These are phyloP conservation scores for Nemopilema nomurai DNA, from an alignment of 30 jellyfish, hydroid and myxozoan species.

Conservation along the genomic window DNA sequence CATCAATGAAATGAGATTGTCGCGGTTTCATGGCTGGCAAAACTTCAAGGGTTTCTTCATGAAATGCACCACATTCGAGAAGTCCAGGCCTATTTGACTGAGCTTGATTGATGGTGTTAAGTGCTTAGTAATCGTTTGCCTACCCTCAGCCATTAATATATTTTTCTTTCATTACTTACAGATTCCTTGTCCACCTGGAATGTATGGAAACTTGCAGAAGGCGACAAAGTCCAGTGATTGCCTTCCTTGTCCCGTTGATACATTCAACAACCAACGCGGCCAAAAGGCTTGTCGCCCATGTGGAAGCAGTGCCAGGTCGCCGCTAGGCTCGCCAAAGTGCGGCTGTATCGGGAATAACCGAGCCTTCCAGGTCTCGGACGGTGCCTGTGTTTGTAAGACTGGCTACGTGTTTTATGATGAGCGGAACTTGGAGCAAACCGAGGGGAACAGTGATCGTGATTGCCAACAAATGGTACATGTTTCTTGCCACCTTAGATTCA, in stretches of 20 bases:
- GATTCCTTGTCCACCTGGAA: slow-evolving; percentile 96
- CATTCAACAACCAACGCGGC: slow-evolving; percentile 83
- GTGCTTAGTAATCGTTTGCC: no score
- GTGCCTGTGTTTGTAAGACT: slow-evolving; percentile 87
- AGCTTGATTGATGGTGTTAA: no score
- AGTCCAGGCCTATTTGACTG: no score
- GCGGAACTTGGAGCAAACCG: slow-evolving; percentile 54
- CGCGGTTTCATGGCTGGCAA: no score
- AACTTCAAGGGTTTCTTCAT: no score
- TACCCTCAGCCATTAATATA: no score
- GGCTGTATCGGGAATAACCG: slow-evolving; percentile 86
- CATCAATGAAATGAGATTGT: no score
- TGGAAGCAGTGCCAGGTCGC: slow-evolving; percentile 97
- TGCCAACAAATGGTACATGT: slow-evolving; percentile 90
- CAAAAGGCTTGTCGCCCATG: slow-evolving; percentile 93
- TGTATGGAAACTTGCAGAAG: slow-evolving; percentile 81
- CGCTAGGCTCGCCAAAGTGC: slow-evolving; percentile 69
- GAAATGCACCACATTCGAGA: no score
- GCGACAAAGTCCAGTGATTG: slow-evolving; percentile 90
- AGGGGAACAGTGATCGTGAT: slow-evolving; percentile 91
- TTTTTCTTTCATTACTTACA: no score
- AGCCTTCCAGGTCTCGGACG: slow-evolving; percentile 91
- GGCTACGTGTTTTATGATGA: slow-evolving; percentile 89
- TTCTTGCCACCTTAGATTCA: no score
- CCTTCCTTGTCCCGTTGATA: slow-evolving; percentile 79